These are phyloP conservation scores for Leucosticte australis DNA, from an alignment of 2,113 vertebrate genomes.

Conservation along the genomic window DNA sequence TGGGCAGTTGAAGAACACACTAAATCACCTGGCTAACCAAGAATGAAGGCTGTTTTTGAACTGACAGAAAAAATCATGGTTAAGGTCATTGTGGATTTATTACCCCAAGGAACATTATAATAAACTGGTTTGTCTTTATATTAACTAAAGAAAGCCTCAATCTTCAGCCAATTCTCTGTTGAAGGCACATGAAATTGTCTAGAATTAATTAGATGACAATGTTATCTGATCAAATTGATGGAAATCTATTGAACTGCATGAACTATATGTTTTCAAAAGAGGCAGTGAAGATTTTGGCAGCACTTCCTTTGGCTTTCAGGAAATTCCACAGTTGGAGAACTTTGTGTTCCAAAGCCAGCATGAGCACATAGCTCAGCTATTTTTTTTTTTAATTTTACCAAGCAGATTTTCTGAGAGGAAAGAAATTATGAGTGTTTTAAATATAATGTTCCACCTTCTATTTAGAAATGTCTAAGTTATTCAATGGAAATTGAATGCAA, in stretches of 20 bases:
- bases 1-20: constrained; percentile 32
- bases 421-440: not conserved
- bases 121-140: not conserved
- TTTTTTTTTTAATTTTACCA: not conserved
- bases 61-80: constrained; percentile 36
- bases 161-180: not conserved
- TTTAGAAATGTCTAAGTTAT: not conserved
- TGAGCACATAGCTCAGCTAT: not conserved
- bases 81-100: constrained; percentile 60
- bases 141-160: not conserved
- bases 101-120: not conserved
- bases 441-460: not conserved
- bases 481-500: not conserved
- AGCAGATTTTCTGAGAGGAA: not conserved
- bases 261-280: not conserved
- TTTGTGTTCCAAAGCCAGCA: not conserved
- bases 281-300: not conserved
- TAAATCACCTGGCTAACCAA: constrained; percentile 56
- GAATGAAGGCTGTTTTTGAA: constrained; percentile 47
- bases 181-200: not conserved
- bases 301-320: not conserved
- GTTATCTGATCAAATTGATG: not conserved
- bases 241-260: constrained; percentile 5
- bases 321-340: not conserved
- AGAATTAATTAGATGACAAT: not conserved